Evolutionary conservation across 2,113 vertebrate genomes (phyloP), one percentile per base, ranked within the genome.

Genomic region (Drymodes brunneopygia): DNA sequence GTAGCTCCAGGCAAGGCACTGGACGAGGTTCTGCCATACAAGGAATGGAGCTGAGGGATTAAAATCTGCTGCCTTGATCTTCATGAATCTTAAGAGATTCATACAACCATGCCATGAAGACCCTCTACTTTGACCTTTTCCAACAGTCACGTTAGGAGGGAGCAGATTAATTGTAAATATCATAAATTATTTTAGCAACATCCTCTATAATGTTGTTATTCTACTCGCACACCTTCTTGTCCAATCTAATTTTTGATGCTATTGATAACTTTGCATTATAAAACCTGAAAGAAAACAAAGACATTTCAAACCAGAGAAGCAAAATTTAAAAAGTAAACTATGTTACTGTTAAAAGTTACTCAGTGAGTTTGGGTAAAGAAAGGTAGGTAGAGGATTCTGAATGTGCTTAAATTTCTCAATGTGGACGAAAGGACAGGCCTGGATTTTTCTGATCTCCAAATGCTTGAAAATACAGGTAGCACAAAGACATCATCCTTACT

Each of bases 1-100:
- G 58, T 57, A 79, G 48, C 6, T 42, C 62, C 62, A 72, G 53
- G 40, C 11, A 61, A 57, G 40, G 69, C 36, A 47, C 50, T 53
- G 50, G 18, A 36, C 54, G 54, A 5, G 0, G 0, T 57, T 36
- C 15, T 28, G 38, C 38, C 47, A n/a, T 0, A 4, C 56, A 23
- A 38, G 38, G 45, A 78, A 17, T 4, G 2, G 56, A 64, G 47
- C 38, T 50, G 60, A 87, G 44, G 8, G 19, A 12, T 71, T 56
- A 16, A 44, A 33, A 44, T 33, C 15, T 65, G 36, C 72, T 65
- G 18, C n/a, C 36, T 42, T 22, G 60, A 36, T 28, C 33, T 45
- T 66, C 4, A 0, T 12, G 61, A 86, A 48, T 8, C 5, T 28
- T 19, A 42, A 84, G 15, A 35, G 23, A 51, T 54, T 42, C 57